Evolutionary conservation across 2,113 vertebrate genomes (phyloP), one percentile per base, ranked within the genome.

Genomic region (Paratilapia polleni): DNA sequence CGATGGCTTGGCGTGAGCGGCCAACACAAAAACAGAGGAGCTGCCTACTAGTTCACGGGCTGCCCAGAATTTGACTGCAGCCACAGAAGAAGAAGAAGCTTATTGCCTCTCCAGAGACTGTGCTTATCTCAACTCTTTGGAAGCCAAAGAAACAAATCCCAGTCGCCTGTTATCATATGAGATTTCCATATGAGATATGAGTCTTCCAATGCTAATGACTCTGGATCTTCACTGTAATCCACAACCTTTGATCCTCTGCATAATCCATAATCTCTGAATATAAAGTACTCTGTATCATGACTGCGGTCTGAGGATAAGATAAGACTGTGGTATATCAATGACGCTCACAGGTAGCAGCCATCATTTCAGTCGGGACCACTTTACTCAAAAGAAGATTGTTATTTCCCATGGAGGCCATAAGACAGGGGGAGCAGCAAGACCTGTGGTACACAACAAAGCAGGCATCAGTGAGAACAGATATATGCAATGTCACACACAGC

Each of bases 131-230:
- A 76, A 61, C 79, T 84, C 87, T 82, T 28, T 78, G 62, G 47
- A 87, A 89, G 87, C 87, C 87, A 76, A 81, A 83, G 64, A 87
- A 66, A 83, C 77, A 87, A 93, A 91, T 91, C 77, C 82, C 83
- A 58, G 47, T 70, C 62, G 66, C 60, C 80, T 83, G 85, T 80
- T 91, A 88, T 90, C 82, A 49, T 78, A 41, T 61, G 76, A 85
- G 90, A 91, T 87, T 91, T 92, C 80, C 83, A 88, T 85, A 80
- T 79, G 83, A 88, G 89, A 92, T 89, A 80, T 13, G 2, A 82
- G 41, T 76, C 78, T 82, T 86, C 86, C 75, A 68, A 64, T 89
- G 91, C 84, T 89, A 92, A 87, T 88, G 80, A 92, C 78, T 83
- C 56, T 70, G 43, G 78, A 87, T 81, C 79, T 83, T 70, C 41